These are phyloP conservation scores for Neotoxoptera formosana DNA, from an alignment of 1,140 invertebrate genomes.

Conservation along the genomic window DNA sequence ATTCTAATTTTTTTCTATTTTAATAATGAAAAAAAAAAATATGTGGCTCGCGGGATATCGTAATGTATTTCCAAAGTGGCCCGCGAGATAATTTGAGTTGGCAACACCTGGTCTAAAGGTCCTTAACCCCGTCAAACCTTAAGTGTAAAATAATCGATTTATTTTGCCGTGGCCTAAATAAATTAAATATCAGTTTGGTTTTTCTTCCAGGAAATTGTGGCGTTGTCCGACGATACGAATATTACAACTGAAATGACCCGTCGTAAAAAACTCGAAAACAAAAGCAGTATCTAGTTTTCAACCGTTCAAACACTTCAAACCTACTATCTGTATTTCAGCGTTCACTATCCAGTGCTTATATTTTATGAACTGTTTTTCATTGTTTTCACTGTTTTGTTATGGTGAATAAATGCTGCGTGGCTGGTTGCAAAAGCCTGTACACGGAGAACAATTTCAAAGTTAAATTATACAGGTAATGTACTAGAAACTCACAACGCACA, in stretches of 20 bases:
- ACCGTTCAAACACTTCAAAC: too few species aligned
- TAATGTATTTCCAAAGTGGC: too few species aligned
- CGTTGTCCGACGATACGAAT: neutral
- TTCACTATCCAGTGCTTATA: neutral
- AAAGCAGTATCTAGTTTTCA: neutral
- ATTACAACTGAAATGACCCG: too few species aligned
- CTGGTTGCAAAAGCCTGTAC: slow-evolving; percentile 40
- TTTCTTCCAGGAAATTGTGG: slow-evolving; percentile 26
- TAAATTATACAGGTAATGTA: slow-evolving; percentile 47
- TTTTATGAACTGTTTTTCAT: neutral
- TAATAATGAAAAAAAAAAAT: too few species aligned
- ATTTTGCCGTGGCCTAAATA: neutral
- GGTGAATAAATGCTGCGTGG: slow-evolving; percentile 47
- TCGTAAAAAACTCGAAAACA: neutral
- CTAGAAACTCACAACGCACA: neutral
- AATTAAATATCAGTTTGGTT: neutral
- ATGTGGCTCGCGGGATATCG: too few species aligned
- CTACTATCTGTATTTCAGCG: too few species aligned
- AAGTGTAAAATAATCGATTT: too few species aligned
- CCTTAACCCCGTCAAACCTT: too few species aligned
- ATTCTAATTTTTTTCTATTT: too few species aligned
- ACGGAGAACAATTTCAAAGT: neutral
- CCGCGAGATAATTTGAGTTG: too few species aligned
- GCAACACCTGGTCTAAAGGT: too few species aligned
- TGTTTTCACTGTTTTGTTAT: too few species aligned